These are phyloP conservation scores for Ctenoplectra terminalis DNA, from an alignment of 1,140 invertebrate genomes.

Conservation along the genomic window DNA sequence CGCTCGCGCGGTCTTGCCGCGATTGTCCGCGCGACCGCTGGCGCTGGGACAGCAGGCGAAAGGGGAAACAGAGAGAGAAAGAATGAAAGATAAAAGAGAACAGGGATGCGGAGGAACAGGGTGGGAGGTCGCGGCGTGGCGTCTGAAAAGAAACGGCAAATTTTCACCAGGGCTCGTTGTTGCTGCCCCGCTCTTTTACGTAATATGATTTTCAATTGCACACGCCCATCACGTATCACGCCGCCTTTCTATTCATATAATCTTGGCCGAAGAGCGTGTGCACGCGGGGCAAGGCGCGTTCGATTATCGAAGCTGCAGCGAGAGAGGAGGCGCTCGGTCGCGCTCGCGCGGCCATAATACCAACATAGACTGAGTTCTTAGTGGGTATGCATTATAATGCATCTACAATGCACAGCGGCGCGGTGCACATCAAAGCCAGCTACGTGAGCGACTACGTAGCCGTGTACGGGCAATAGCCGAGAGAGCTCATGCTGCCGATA, in stretches of 20 bases:
- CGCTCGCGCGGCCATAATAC: slow-evolving; percentile 68
- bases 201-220: slow-evolving; percentile 75
- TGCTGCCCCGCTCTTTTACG: slow-evolving; percentile 59
- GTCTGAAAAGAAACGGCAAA: slow-evolving; percentile 61
- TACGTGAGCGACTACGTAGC: slow-evolving; percentile 74
- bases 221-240: slow-evolving; percentile 75
- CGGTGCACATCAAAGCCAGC: slow-evolving; percentile 78
- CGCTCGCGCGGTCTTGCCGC: slow-evolving; percentile 10
- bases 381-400: slow-evolving; percentile 78
- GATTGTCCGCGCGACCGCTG: slow-evolving; percentile 14
- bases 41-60: background rate
- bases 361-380: slow-evolving; percentile 68
- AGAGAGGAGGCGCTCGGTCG: slow-evolving; percentile 39
- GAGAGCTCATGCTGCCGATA: slow-evolving; percentile 51
- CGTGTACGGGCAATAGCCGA: slow-evolving; percentile 54
- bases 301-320: slow-evolving; percentile 73
- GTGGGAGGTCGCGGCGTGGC: slow-evolving; percentile 35
- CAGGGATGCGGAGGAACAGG: background rate
- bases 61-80: background rate
- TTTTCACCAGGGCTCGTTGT: slow-evolving; percentile 59
- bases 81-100: background rate
- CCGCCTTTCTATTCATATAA: slow-evolving; percentile 76
- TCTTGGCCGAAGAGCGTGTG: slow-evolving; percentile 51
- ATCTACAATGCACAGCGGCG: slow-evolving; percentile 74
- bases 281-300: slow-evolving; percentile 60